Conservation (phyloP, 2,888 invertebrate species). For the Ommatoiulus sabulosus region DNA sequence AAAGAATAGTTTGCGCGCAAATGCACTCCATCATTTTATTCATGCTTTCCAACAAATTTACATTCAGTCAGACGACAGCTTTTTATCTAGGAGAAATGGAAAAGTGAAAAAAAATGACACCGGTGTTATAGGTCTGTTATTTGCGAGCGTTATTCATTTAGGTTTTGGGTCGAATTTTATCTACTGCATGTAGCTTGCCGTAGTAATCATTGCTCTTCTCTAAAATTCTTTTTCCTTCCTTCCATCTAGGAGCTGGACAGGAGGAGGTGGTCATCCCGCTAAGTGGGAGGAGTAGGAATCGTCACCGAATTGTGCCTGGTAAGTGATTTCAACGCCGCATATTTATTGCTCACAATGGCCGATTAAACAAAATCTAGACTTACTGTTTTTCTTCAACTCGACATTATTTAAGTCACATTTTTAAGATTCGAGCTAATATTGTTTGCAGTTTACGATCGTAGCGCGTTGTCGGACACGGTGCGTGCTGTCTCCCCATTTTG, state of each 20-base stretch:
- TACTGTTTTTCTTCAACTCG: no score
- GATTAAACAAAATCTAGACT: no score
- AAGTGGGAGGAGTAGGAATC: background rate
- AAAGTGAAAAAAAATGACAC: slow-evolving; percentile 42
- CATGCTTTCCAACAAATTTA: slow-evolving; percentile 46
- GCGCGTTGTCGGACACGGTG: no score
- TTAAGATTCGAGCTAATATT: no score
- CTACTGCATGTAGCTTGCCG: background rate
- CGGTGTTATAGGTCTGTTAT: slow-evolving; percentile 1
- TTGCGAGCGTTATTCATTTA: background rate
- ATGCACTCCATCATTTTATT: slow-evolving; percentile 51
- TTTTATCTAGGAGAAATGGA: slow-evolving; percentile 47
- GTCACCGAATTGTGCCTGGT: background rate
- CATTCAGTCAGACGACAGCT: slow-evolving; percentile 46
- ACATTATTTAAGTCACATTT: no score
- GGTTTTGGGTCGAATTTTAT: background rate
- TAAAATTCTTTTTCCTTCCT: background rate
- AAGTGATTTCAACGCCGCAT: background rate
- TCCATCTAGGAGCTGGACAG: background rate
- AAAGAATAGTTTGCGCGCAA: slow-evolving; percentile 50
- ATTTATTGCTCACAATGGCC: background rate
- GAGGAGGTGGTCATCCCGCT: background rate
- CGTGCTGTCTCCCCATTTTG: no score
- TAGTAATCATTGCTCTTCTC: background rate
- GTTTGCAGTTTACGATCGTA: no score